phyloP scores from a whole-genome alignment of 2,113 vertebrate genomes.

The Gymnobelideus leadbeateri region DNA sequence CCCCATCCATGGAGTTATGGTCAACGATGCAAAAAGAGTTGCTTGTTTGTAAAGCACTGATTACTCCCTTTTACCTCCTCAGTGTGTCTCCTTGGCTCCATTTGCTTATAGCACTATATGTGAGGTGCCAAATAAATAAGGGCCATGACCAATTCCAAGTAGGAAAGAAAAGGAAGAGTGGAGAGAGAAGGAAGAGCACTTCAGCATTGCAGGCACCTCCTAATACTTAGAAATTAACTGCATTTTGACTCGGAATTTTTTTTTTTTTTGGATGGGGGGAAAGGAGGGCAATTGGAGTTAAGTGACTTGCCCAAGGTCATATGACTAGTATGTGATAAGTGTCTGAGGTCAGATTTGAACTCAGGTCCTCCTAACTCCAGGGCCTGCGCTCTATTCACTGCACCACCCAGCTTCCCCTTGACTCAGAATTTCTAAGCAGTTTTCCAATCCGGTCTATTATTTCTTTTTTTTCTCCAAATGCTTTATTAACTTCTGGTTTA shows the following conservation, averaged over 20 bases:
- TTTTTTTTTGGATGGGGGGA: too few relatives aligned
- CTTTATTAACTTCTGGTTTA: too few relatives aligned
- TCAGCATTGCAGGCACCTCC: neutral
- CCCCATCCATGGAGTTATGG: constrained; percentile 1
- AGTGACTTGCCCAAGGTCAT: too few relatives aligned
- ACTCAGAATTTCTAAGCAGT: neutral
- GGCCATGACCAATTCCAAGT: neutral
- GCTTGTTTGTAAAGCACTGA: neutral
- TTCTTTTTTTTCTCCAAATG: too few relatives aligned
- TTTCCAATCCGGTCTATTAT: neutral
- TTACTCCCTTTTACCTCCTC: constrained; percentile 1
- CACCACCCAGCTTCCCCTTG: neutral
- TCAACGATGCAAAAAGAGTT: neutral
- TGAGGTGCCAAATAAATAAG: neutral
- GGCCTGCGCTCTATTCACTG: too few relatives aligned
- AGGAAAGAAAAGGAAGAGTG: neutral
- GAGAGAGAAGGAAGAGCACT: neutral
- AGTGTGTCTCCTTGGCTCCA: neutral
- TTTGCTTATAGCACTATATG: neutral
- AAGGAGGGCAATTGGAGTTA: too few relatives aligned
- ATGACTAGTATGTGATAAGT: too few relatives aligned
- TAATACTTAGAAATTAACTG: neutral
- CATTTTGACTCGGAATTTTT: neutral
- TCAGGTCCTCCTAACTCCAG: too few relatives aligned
- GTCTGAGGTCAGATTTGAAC: too few relatives aligned